These are phyloP conservation scores for Stichodactyla helianthus DNA, from an alignment of 64 coral and sea anemone genomes.

Conservation along the genomic window DNA sequence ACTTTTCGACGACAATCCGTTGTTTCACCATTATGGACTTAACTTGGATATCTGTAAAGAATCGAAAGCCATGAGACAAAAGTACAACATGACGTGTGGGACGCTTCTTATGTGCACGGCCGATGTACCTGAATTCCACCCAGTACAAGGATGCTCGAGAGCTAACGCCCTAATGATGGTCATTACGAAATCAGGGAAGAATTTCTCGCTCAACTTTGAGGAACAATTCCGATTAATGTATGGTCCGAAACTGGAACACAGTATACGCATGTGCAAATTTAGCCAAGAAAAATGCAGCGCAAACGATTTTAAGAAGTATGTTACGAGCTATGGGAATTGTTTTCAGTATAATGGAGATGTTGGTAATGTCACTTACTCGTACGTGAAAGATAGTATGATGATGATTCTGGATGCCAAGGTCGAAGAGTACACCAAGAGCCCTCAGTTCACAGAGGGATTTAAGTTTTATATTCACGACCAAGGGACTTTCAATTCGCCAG, in stretches of 20 bases:
- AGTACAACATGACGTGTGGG: conserved; percentile 45
- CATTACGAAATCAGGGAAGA: not conserved
- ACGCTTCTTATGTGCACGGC: conserved; percentile 31
- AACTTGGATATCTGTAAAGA: conserved; percentile 36
- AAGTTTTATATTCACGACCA: conserved; percentile 41
- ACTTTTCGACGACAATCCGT: not conserved
- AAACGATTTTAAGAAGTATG: conserved; percentile 17
- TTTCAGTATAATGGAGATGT: conserved; percentile 41
- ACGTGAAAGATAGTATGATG: not conserved
- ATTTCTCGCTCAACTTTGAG: conserved; percentile 24
- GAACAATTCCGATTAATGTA: conserved; percentile 22
- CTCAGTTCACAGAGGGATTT: conserved; percentile 28
- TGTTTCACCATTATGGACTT: conserved; percentile 25
- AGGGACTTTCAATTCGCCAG: not conserved
- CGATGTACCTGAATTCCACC: not conserved
- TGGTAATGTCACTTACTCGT: not conserved
- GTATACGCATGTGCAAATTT: conserved; percentile 24
- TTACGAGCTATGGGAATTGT: conserved; percentile 31
- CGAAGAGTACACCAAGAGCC: conserved; percentile 19
- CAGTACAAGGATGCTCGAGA: not conserved
- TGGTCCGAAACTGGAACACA: conserved; percentile 28
- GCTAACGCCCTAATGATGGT: not conserved
- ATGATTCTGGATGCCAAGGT: conserved; percentile 42
- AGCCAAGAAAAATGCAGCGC: conserved; percentile 9
- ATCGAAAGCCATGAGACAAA: not conserved